These are phyloP conservation scores for Conus ventricosus DNA, from an alignment of 1,140 invertebrate genomes.

Conservation along the genomic window DNA sequence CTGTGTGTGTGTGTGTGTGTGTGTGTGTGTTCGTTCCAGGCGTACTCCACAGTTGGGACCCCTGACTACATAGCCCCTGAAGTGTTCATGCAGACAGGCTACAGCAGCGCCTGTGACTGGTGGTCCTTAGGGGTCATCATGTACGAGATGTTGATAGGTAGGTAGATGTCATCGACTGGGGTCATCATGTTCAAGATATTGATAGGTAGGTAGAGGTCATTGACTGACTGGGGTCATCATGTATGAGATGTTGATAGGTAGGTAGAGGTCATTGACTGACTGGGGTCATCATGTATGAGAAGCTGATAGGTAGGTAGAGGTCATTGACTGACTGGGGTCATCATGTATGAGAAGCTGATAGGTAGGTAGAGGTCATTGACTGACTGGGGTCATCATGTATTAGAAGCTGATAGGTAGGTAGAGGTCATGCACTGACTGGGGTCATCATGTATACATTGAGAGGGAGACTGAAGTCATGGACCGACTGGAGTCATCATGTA, in stretches of 20 bases:
- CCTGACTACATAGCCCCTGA: conserved; percentile 99
- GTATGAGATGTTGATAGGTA: conserved; percentile 99
- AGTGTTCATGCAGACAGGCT: conserved; percentile 97
- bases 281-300: conserved; percentile 99
- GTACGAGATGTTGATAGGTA: conserved; percentile 99
- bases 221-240: conserved; percentile 88
- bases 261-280: conserved; percentile 40
- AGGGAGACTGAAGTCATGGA: conserved; percentile 77
- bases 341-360: conserved; percentile 99
- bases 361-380: conserved; percentile 77
- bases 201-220: conserved; percentile 82
- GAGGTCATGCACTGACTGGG: conserved; percentile 76
- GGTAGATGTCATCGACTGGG: conserved; percentile 76
- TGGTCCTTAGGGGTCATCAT: conserved; percentile 99
- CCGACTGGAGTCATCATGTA: too few species aligned
- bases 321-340: conserved; percentile 81
- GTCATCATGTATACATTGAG: conserved; percentile 99
- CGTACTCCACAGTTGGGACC: conserved; percentile 95
- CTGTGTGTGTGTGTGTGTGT: too few species aligned
- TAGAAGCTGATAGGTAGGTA: conserved; percentile 97
- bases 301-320: conserved; percentile 90
- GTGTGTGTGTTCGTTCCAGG: conserved; percentile 67
- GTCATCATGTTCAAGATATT: conserved; percentile 99
- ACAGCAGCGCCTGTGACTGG: conserved; percentile 98
- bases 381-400: conserved; percentile 95